Evolutionary conservation across 2,888 invertebrate species (phyloP).

Genomic region (Leptogaster cylindrica): DNA sequence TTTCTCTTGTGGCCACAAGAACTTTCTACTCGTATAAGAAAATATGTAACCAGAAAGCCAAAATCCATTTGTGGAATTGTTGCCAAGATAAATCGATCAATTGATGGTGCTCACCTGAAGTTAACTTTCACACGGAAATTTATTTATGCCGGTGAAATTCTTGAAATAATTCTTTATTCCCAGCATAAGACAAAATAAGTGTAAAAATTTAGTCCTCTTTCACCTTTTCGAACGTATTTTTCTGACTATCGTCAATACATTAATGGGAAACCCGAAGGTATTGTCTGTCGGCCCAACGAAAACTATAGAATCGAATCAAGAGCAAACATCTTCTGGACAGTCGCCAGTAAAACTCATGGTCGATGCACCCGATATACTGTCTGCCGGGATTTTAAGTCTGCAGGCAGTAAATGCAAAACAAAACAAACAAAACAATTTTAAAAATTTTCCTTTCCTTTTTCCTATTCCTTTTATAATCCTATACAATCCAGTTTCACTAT

Average conservation of each 20-base stretch:
- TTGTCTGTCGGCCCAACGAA: conserved; percentile 11
- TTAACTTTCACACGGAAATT: too few species aligned
- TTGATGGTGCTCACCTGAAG: too few species aligned
- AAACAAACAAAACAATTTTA: too few species aligned
- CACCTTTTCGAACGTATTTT: conserved; percentile 4
- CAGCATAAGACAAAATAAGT: neutral
- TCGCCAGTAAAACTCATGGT: conserved; percentile 14
- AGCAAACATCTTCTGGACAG: conserved; percentile 2
- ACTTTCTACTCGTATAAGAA: neutral
- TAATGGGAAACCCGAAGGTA: conserved; percentile 6
- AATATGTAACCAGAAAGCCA: too few species aligned
- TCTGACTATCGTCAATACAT: neutral
- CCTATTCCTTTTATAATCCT: neutral
- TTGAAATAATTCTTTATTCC: neutral
- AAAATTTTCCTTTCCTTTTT: neutral
- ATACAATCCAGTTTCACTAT: neutral
- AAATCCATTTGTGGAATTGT: too few species aligned
- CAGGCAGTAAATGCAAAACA: too few species aligned
- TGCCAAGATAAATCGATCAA: too few species aligned
- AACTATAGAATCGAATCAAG: neutral
- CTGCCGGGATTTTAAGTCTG: neutral
- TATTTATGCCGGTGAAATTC: neutral
- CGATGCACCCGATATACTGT: conserved; percentile 5
- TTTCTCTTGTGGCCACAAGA: neutral
- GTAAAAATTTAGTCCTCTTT: conserved; percentile 13